Base-by-base conservation (phyloP, 2,888 invertebrate genomes). In the Platycheirus rosarum region DNA sequence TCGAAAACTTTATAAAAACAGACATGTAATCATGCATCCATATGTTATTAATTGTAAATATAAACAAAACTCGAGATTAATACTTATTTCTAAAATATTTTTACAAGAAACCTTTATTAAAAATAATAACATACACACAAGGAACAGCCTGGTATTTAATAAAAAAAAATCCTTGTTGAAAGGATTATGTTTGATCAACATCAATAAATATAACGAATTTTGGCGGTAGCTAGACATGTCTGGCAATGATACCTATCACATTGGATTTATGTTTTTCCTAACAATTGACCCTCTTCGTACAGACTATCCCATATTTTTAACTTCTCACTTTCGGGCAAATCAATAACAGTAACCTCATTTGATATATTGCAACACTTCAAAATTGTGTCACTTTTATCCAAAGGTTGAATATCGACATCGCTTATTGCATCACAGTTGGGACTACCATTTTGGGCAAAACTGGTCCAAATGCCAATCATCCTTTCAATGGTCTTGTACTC, bases 391-490 rank as follows among this genome's bases (percentile, higher is more conserved):
- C 26, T 85, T 85, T 85, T 66, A 55, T 23, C 7, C 2, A 87
- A 73, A 0, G 88, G 86, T 18, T 84, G 44, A 87, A 89, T 89
- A n/a, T 71, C 53, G 18, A 85, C 85, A 1, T 86, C 71, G 7
- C 73, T 78, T n/a, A 88, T 86, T 57, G 78, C 86, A 35, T 65
- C 65, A 63, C 88, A 87, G 65, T 90, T 90, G 6, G 90, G 90
- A 86, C 88, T 86, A 2, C 88, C 87, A 35, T 49, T 86, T 13
- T 85, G 82, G 0, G 90, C 91, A 84, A 91, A 91, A 6, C 86
- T 78, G 0, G 88, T 88, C 87, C 89, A 89, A 86, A 90, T 88
- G 40, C 85, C 87, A 11, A 89, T 84, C 89, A 91, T 88, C 14
- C 89, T 87, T 70, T 90, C 86, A 9, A 90, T 88, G 5, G 88